Conservation (phyloP, 2,113 vertebrate genomes). For the Macheiramphus alcinus region DNA sequence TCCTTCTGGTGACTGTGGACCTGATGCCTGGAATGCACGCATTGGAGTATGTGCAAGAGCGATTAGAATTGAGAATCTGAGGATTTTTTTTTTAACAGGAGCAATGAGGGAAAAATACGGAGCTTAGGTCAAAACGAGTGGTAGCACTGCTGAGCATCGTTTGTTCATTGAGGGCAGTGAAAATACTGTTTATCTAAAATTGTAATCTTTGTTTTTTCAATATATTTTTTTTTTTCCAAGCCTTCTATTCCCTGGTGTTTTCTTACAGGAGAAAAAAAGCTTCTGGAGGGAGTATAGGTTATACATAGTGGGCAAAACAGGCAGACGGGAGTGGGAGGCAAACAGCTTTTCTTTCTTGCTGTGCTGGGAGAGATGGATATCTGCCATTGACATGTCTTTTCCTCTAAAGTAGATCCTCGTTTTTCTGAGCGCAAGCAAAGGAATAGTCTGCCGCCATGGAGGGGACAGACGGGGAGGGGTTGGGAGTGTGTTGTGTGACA, state of each 20-base stretch:
- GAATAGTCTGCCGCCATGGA: not conserved
- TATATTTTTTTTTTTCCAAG: not conserved
- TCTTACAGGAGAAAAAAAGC: not conserved
- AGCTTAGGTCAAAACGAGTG: not conserved
- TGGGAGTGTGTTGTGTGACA: too few relatives aligned
- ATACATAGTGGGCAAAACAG: not conserved
- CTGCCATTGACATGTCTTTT: not conserved
- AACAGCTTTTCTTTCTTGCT: not conserved
- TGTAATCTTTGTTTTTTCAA: not conserved
- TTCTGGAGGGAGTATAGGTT: not conserved
- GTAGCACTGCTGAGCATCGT: not conserved
- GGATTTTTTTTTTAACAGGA: not conserved
- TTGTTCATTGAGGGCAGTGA: not conserved
- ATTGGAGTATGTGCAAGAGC: not conserved
- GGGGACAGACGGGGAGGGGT: not conserved
- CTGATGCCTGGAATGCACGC: not conserved
- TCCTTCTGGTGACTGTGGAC: not conserved
- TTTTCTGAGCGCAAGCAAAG: not conserved
- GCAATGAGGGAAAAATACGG: fast-evolving
- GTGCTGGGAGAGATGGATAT: not conserved
- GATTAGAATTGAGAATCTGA: not conserved
- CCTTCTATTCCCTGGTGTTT: not conserved
- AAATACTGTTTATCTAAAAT: not conserved
- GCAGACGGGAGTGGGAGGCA: not conserved
- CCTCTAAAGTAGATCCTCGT: fast-evolving